Evolutionary conservation across 2,797 vertebrate species (phyloP).

Genomic region (Sebastes oblongus): DNA sequence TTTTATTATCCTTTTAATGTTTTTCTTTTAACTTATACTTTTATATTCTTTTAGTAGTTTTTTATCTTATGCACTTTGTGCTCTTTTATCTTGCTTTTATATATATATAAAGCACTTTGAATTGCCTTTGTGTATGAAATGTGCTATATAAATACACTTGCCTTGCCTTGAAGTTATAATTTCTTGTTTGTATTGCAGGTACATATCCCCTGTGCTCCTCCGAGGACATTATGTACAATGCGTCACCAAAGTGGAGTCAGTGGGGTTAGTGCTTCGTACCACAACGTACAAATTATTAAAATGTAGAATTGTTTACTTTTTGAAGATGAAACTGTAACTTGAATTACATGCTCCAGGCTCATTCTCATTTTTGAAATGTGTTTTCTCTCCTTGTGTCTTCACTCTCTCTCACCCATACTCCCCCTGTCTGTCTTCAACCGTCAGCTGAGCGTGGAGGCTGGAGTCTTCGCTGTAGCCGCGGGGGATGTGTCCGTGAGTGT

Average conservation of each 20-base stretch:
- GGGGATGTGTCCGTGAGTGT: constrained; percentile 78
- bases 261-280: constrained; percentile 78
- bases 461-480: constrained; percentile 87
- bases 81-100: no score
- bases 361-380: not conserved
- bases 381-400: not conserved
- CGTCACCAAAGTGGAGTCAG: constrained; percentile 82
- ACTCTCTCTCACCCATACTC: not conserved
- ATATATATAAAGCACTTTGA: no score
- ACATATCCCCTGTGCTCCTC: constrained; percentile 89
- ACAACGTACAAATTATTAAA: not conserved
- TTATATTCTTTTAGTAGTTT: no score
- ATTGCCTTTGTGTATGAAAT: no score
- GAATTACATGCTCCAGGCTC: not conserved
- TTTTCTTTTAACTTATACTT: no score
- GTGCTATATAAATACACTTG: no score
- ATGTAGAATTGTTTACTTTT: not conserved
- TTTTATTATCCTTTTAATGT: no score
- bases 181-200: constrained; percentile 75
- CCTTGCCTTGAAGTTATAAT: not conserved
- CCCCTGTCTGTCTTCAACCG: not conserved
- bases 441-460: constrained; percentile 88
- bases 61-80: no score
- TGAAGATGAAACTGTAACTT: not conserved
- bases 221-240: constrained; percentile 86